Conservation (phyloP, 2,113 vertebrate genomes). For the Lamprologus tigripictilis region DNA sequence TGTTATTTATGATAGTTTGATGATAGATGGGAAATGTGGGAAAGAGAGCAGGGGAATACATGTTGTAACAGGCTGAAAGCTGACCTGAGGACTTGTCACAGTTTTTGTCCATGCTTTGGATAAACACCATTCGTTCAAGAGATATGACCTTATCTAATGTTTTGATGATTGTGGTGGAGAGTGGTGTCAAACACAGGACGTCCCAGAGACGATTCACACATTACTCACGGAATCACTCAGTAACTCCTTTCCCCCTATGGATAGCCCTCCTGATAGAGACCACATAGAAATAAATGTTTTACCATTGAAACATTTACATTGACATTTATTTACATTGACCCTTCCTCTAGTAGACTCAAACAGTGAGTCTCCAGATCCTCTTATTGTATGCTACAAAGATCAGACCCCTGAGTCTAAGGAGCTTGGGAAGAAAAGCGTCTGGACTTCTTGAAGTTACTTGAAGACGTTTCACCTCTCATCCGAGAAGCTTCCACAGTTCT, state of each 20-base stretch:
- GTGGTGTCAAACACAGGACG: not conserved
- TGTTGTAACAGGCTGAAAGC: not conserved
- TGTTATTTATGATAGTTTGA: not conserved
- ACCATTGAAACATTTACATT: not conserved
- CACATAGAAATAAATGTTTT: not conserved
- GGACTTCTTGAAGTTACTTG: not conserved
- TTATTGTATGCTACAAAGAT: not conserved
- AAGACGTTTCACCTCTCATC: not conserved
- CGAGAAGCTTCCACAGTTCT: not conserved
- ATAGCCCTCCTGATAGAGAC: not conserved
- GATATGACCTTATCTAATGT: not conserved
- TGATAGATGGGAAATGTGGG: not conserved
- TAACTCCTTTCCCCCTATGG: not conserved
- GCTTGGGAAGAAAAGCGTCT: not conserved
- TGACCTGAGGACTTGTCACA: not conserved
- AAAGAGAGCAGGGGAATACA: not conserved
- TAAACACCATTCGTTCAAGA: not conserved
- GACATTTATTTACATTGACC: not conserved
- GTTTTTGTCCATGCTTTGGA: not conserved
- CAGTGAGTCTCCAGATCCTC: not conserved
- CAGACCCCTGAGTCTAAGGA: not conserved
- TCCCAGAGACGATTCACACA: not conserved
- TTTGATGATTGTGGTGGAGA: not conserved
- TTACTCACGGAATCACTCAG: not conserved
- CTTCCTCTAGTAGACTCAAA: not conserved